phyloP scores from a whole-genome alignment of 2,888 invertebrate genomes.

The Criorhina ranunculi region DNA sequence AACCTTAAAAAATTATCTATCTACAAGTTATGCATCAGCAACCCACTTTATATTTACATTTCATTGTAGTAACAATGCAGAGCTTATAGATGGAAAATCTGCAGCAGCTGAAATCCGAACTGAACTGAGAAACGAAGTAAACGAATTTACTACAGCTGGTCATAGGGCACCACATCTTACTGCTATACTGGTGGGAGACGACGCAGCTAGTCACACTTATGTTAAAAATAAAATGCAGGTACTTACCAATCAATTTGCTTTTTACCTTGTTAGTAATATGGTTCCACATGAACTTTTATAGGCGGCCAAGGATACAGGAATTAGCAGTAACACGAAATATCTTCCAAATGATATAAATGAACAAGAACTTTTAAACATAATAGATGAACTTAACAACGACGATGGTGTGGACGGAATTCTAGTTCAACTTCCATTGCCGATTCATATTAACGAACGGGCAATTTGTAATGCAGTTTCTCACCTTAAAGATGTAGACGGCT shows the following conservation, averaged over 20 bases:
- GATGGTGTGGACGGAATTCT: constrained; percentile 91
- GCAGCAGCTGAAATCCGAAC: constrained; percentile 88
- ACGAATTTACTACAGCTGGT: constrained; percentile 87
- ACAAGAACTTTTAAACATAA: constrained; percentile 87
- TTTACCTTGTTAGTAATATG: background rate
- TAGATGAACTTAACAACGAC: constrained; percentile 88
- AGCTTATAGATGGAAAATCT: constrained; percentile 89
- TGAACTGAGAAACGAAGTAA: constrained; percentile 87
- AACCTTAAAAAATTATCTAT: too few relatives aligned
- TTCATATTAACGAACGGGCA: constrained; percentile 88
- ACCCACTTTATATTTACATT: background rate
- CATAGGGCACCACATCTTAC: constrained; percentile 88
- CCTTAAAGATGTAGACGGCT: constrained; percentile 94
- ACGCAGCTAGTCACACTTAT: constrained; percentile 92
- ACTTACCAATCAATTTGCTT: background rate
- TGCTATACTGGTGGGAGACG: constrained; percentile 91
- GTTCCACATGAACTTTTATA: constrained; percentile 25
- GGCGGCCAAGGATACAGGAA: constrained; percentile 86
- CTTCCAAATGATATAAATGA: constrained; percentile 87
- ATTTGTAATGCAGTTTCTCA: constrained; percentile 90
- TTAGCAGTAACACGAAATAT: constrained; percentile 88
- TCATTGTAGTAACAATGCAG: constrained; percentile 82
- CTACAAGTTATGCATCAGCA: background rate
- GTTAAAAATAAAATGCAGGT: constrained; percentile 90
- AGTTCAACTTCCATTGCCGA: constrained; percentile 92